Evolutionary conservation across 2,113 vertebrate genomes (phyloP), one percentile per base, ranked within the genome.

Genomic region (Oxyruncus cristatus): DNA sequence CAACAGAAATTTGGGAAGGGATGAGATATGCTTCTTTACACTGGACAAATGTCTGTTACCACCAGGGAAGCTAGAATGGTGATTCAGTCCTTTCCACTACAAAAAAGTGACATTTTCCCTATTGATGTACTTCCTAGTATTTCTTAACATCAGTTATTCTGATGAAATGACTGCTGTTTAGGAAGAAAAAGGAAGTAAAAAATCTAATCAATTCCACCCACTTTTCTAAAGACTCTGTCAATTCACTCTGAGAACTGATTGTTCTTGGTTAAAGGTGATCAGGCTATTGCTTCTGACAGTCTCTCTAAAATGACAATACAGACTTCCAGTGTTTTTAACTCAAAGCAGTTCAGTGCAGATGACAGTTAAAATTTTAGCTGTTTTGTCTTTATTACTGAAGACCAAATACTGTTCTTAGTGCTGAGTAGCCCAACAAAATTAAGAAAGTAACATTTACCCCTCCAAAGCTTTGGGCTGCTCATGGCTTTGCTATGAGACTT

Each of bases 141-240:
- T 95, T 88, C 41, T 78, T 58, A 59, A 52, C 30, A 37, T 46
- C 55, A 71, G 7, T 73, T 46, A 71, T 58, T 67, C 68, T 78
- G 32, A 35, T 61, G 73, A 92, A 92, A 47, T 56, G 28, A 53
- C 39, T 92, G n/a, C 33, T 75, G 44, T 39, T 92, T 88, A 23
- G 44, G 44, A 93, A 85, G 62, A 77, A 50, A 89, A 76, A 84
- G 62, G 82, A 89, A 92, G 44, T 32, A 66, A 87, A 93, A 94
- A 79, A 56, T 33, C 62, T 87, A 74, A 95, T 93, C 74, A 88
- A 93, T 90, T 95, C 84, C 72, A 89, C 65, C 32, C 53, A 88
- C 53, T 82, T 79, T 55, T 62, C 68, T 79, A 82, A 88, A 90
- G 75, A 53, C 55, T 77, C 72, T 55, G 68, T 76, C 94, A 94